These are phyloP conservation scores for Netelia melanura DNA, from an alignment of 2,888 invertebrate genomes.

Conservation along the genomic window DNA sequence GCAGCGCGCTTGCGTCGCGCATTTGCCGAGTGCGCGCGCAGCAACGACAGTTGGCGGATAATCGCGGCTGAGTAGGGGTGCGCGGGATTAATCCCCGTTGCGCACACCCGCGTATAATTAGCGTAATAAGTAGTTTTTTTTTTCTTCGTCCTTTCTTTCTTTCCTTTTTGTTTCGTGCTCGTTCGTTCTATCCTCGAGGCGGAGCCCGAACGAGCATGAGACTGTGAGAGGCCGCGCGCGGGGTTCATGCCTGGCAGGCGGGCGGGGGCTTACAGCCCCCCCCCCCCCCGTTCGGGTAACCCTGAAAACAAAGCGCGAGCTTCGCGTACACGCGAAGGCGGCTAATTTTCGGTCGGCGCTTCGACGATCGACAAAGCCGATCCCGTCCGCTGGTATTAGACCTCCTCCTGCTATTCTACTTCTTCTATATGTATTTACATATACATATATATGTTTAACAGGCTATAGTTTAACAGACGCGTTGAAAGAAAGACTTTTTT, in stretches of 20 bases:
- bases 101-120: constrained; percentile 82
- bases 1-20: constrained; percentile 14
- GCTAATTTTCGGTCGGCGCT: constrained; percentile 81
- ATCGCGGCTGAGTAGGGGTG: constrained; percentile 74
- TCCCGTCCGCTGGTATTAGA: constrained; percentile 65
- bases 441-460: not conserved
- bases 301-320: constrained; percentile 82
- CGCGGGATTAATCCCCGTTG: constrained; percentile 67
- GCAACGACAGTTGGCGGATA: constrained; percentile 81
- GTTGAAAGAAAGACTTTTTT: constrained; percentile 73
- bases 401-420: constrained; percentile 55
- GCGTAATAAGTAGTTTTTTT: constrained; percentile 84
- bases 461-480: constrained; percentile 68
- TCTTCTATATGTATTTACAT: not conserved
- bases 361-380: constrained; percentile 76
- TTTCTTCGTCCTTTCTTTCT: constrained; percentile 38
- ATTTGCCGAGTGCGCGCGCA: constrained; percentile 8
- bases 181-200: constrained; percentile 72
- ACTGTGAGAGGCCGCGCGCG: constrained; percentile 27
- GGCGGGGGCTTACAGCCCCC: constrained; percentile 65
- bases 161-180: constrained; percentile 25
- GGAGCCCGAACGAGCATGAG: constrained; percentile 67
- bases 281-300: constrained; percentile 64
- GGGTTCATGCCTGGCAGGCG: constrained; percentile 36
- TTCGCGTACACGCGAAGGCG: constrained; percentile 77